Evolutionary conservation across 2,797 vertebrate species (phyloP).

Genomic region (Pseudopleuronectes americanus): DNA sequence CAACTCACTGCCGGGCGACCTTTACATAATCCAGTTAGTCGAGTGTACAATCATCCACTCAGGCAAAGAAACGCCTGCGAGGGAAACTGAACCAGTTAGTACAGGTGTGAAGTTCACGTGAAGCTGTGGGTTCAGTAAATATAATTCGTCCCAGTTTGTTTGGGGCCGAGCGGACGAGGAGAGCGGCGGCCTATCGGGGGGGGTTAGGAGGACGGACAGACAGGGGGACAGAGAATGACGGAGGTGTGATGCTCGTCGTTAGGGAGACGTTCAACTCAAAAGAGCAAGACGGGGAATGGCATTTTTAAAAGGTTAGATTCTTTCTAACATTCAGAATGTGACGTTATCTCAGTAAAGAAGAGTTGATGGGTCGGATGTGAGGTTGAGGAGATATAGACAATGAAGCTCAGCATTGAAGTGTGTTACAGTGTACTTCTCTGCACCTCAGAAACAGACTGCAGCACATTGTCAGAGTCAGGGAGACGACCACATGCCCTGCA

Average conservation of each 20-base stretch:
- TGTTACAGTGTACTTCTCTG: not conserved
- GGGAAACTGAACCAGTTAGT: not conserved
- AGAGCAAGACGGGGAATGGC: conserved; percentile 1
- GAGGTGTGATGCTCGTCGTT: conserved; percentile 43
- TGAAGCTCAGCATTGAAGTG: too few relatives aligned
- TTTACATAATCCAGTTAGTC: conserved; percentile 72
- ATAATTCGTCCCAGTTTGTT: not conserved
- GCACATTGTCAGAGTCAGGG: conserved; percentile 24
- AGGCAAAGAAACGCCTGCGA: not conserved
- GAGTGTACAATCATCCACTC: conserved; percentile 52
- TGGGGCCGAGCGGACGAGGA: too few relatives aligned
- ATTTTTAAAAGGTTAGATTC: conserved; percentile 31
- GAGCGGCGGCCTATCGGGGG: too few relatives aligned
- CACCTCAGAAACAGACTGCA: not conserved
- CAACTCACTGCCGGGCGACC: conserved; percentile 65
- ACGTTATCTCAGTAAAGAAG: not conserved
- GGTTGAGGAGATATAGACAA: conserved; percentile 1
- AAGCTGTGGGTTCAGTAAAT: conserved; percentile 22
- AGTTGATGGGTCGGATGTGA: not conserved
- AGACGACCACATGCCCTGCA: conserved; percentile 48
- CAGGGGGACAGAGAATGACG: conserved; percentile 40
- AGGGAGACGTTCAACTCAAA: conserved; percentile 15
- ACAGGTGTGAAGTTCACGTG: conserved; percentile 10
- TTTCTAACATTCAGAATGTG: conserved; percentile 8
- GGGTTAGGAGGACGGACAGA: not conserved